phyloP scores from a whole-genome alignment of 92 coral and sea anemone species.

The Pocillopora grandis region DNA sequence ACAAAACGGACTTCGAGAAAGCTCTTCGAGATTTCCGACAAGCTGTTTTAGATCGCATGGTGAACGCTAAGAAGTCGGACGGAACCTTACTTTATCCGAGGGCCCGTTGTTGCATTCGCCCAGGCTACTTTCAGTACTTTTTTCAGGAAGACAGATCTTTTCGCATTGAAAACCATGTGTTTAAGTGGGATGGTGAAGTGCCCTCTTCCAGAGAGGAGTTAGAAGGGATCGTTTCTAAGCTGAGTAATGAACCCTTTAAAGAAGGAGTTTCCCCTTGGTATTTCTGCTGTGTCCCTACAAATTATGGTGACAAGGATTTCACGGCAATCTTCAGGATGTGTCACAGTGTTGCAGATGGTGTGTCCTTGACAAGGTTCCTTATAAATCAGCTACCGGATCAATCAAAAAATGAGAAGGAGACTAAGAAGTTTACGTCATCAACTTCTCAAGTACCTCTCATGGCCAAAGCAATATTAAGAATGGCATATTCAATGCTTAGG shows the following conservation, averaged over 20 bases:
- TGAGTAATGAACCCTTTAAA: conserved; percentile 61
- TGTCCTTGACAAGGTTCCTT: conserved; percentile 72
- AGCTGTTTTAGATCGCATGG: conserved; percentile 60
- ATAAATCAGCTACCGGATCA: conserved; percentile 65
- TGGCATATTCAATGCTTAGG: conserved; percentile 46
- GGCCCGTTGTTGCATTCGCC: conserved; percentile 54
- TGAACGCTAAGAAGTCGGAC: conserved; percentile 43
- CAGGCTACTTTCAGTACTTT: conserved; percentile 88
- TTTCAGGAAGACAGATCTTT: conserved; percentile 75
- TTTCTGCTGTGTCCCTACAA: conserved; percentile 69
- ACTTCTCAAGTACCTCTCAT: conserved; percentile 40
- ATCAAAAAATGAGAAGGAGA: conserved; percentile 47
- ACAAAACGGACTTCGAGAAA: conserved; percentile 30
- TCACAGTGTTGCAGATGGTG: conserved; percentile 89
- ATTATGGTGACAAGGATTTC: conserved; percentile 56
- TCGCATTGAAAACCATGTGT: conserved; percentile 77
- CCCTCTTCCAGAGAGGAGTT: conserved; percentile 83
- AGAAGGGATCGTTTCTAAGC: conserved; percentile 66
- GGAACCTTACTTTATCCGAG: conserved; percentile 75
- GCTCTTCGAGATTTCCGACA: conserved; percentile 53
- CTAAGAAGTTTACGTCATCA: conserved; percentile 60
- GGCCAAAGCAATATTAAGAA: conserved; percentile 63
- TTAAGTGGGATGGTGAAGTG: conserved; percentile 62
- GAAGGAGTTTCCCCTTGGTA: conserved; percentile 77
- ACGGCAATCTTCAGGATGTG: conserved; percentile 63